Evolutionary conservation across 2,888 invertebrate genomes (phyloP).

Genomic region (Drosophila emarginata): DNA sequence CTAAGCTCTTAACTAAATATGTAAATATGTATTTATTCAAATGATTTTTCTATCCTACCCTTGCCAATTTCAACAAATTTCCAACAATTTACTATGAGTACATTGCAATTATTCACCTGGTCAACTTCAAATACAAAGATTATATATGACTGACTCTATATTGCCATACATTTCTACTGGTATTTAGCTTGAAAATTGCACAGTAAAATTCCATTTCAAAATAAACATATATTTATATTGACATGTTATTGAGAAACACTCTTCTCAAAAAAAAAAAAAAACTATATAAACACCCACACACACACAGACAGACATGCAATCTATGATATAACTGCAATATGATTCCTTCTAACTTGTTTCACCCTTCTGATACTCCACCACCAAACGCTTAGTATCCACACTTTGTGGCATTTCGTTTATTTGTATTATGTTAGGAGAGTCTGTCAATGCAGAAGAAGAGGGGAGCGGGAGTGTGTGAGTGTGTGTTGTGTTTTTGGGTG

Average conservation of each 20-base stretch:
- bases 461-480: neutral
- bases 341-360: neutral
- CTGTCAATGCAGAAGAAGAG: no score
- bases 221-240: constrained; percentile 54
- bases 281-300: neutral
- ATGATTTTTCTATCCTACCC: no score
- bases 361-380: neutral
- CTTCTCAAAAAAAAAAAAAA: neutral
- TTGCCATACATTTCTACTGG: constrained; percentile 26
- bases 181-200: constrained; percentile 50
- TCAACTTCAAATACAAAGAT: neutral
- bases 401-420: constrained; percentile 64
- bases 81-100: neutral
- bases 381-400: constrained; percentile 47
- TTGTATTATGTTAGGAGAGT: constrained; percentile 51
- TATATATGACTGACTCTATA: neutral
- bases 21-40: no score
- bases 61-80: constrained; percentile 7
- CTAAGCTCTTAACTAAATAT: neutral
- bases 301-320: neutral
- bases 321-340: neutral
- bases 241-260: constrained; percentile 59
- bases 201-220: constrained; percentile 25
- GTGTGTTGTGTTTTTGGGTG: neutral
- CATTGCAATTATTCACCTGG: constrained; percentile 8